Percentiles rank a stretch among this genome's conserved stretches.
These are phyloP conservation scores for Chirona hameri DNA, from an alignment of 2,888 invertebrate species.

Conservation along the genomic window DNA sequence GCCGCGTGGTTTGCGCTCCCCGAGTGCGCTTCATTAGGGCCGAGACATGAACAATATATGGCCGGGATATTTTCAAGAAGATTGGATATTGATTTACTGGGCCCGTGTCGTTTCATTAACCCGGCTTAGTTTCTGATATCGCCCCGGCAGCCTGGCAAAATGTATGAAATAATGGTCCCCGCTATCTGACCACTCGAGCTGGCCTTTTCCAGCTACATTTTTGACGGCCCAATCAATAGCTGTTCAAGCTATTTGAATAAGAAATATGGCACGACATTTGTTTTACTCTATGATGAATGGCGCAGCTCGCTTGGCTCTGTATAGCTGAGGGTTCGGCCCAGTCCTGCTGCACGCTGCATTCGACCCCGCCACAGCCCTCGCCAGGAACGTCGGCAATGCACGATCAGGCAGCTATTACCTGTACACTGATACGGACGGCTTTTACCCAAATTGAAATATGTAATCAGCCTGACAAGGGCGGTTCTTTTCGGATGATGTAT, in stretches of 20 bases:
- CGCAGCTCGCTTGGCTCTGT: background rate
- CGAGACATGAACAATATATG: constrained; percentile 3
- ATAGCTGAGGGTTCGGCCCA: background rate
- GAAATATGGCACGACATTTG: constrained; percentile 9
- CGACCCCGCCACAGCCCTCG: background rate
- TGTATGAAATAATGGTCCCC: background rate
- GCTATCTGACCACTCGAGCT: constrained; percentile 25
- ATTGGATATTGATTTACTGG: constrained; percentile 25
- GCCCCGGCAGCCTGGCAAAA: background rate
- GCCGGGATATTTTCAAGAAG: background rate
- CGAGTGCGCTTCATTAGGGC: background rate
- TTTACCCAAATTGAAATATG: background rate
- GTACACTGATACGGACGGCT: background rate
- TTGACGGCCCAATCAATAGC: constrained; percentile 9
- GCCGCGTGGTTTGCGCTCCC: background rate
- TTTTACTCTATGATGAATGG: background rate
- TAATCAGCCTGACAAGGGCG: background rate
- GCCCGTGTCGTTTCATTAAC: constrained; percentile 6
- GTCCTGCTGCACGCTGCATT: too few species aligned
- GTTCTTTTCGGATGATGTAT: background rate
- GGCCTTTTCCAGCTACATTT: constrained; percentile 8
- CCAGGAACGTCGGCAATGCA: background rate
- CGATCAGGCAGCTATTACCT: background rate
- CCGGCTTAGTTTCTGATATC: constrained; percentile 25
- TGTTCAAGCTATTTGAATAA: constrained; percentile 22